phyloP scores from a whole-genome alignment of 2,113 vertebrate species.

The Oceanites oceanicus region DNA sequence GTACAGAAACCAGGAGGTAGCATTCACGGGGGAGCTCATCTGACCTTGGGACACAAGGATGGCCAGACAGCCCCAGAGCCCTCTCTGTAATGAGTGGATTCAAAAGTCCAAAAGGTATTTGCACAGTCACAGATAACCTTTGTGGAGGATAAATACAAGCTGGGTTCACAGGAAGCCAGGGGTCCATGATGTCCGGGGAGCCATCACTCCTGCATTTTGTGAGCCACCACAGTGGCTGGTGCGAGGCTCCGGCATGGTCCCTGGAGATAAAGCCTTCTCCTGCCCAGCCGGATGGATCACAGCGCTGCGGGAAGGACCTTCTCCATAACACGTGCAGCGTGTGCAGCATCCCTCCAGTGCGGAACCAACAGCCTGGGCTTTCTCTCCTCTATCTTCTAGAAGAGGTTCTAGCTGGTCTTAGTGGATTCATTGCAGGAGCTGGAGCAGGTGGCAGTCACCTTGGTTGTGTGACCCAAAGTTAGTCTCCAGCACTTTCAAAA shows the following conservation, averaged over 20 bases:
- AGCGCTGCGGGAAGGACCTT: accelerated
- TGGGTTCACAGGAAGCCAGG: not conserved
- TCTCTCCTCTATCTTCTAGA: accelerated
- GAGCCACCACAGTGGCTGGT: not conserved
- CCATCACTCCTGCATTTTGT: not conserved
- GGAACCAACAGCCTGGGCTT: not conserved
- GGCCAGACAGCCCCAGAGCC: not conserved
- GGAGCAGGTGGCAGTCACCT: accelerated
- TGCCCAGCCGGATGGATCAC: accelerated
- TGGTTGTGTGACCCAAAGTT: not conserved
- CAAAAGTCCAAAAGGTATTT: too few species aligned
- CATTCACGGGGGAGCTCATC: not conserved
- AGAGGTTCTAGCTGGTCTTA: not conserved
- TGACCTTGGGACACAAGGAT: not conserved
- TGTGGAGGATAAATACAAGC: accelerated
- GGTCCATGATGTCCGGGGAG: not conserved
- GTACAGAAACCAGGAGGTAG: not conserved
- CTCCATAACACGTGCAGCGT: accelerated
- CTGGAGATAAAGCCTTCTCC: not conserved
- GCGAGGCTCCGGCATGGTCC: not conserved
- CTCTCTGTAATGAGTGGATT: not conserved
- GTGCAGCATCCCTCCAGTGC: not conserved
- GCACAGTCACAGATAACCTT: not conserved
- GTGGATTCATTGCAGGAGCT: not conserved
- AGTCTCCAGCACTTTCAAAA: not conserved